Base-by-base conservation (phyloP, 1,140 invertebrate species). In the Atopsyche davidsoni region DNA sequence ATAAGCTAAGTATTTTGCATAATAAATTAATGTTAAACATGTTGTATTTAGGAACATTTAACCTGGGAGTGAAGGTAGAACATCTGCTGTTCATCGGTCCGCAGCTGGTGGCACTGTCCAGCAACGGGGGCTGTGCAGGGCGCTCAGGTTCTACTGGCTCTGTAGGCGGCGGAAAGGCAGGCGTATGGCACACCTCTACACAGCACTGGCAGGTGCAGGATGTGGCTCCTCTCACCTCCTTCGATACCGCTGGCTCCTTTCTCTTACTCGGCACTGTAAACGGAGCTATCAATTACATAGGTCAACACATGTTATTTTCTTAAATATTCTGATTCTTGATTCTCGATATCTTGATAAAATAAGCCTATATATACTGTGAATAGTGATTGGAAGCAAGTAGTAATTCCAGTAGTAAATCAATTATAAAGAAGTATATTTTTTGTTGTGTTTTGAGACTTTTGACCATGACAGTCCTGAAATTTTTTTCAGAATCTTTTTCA, bases 201-300 rank as follows among this genome's bases (percentile, higher is more conserved):
- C 93, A 96, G 60, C 92, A 98, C 69, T 98, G 95, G 92, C 87
- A 96, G 75, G 93, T 93, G 35, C 93, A 96, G 70, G 92, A 97
- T 73, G 87, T 97, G 18, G 85, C 93, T 25, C 87, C 92, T 2
- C 92, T 98, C 23, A 84, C 92, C 11, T 96, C 93, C 2, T 94
- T 95, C 68, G 94, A 97, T 65, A 96, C 91, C 1, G 94, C 95
- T 36, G 94, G 95, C 0, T 96, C 93, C 0, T 96, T 97, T 69
- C 72, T 98, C 11, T 67, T 98, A 4, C 76, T 98, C 1, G 96
- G 95, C 2, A 96, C 94, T 61, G 90, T 90, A 58, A 96, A 96
- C 69, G 96, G 95, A 3, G 92, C 91, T 32, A 96, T 98, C 60
- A 96, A 96, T 73, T 96, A 97, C 73, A 96, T 98, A 62, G 92